phyloP scores from a whole-genome alignment of 2,113 vertebrate genomes.

The Anhinga anhinga region DNA sequence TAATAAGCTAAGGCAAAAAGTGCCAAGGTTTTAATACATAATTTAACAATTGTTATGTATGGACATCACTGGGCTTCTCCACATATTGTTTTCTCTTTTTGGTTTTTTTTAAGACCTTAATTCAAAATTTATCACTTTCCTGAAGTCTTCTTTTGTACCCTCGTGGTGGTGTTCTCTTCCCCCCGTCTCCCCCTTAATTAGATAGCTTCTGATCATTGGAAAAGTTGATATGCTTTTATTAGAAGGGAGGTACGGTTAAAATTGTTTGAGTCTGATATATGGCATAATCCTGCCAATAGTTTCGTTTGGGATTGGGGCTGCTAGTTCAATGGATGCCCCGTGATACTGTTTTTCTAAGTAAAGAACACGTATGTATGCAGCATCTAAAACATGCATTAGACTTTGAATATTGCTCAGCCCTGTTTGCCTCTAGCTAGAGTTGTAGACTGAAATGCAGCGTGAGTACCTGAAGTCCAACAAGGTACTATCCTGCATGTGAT shows the following conservation, averaged over 20 bases:
- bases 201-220: not conserved
- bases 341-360: not conserved
- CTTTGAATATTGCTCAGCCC: not conserved
- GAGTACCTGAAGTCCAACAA: not conserved
- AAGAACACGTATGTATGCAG: not conserved
- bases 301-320: not conserved
- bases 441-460: not conserved
- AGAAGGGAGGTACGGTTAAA: not conserved
- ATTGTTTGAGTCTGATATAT: not conserved
- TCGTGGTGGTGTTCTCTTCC: not conserved
- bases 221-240: not conserved
- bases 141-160: not conserved
- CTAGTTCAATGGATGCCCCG: fast-evolving
- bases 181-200: no score
- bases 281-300: no score
- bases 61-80: not conserved
- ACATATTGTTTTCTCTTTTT: not conserved
- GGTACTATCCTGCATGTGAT: no score
- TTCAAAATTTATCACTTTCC: not conserved
- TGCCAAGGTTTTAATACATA: not conserved
- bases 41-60: not conserved
- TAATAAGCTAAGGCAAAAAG: not conserved
- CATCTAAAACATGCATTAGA: not conserved
- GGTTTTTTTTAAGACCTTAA: not conserved
- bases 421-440: not conserved